A percentile compares a stretch with the other conserved stretches of the same genome.
phyloP scores from a whole-genome alignment of 2,888 invertebrate genomes.

The Athalia cordata region DNA sequence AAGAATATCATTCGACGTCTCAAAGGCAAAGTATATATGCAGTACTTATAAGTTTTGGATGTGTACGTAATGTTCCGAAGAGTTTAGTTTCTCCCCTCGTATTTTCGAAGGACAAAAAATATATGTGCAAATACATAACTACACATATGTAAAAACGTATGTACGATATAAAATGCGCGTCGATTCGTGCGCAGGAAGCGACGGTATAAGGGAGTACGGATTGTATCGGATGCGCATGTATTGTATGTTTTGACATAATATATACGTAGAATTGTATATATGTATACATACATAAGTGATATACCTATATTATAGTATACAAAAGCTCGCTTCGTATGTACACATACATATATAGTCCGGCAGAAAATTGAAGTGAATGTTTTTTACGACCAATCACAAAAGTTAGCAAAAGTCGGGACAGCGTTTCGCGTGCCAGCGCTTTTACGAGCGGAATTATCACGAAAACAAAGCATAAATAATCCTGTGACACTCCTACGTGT shows the following conservation, averaged over 20 bases:
- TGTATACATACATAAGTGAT: too few species aligned
- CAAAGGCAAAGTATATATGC: not conserved
- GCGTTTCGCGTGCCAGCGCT: slow-evolving; percentile 38
- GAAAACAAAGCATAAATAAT: slow-evolving; percentile 46
- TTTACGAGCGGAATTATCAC: slow-evolving; percentile 45
- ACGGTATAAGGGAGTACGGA: not conserved
- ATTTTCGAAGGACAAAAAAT: too few species aligned
- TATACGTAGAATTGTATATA: too few species aligned
- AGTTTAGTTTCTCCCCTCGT: too few species aligned
- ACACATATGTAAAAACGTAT: not conserved
- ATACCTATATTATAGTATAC: too few species aligned
- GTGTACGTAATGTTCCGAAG: too few species aligned
- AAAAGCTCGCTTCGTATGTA: too few species aligned
- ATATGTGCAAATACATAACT: too few species aligned
- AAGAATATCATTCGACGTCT: not conserved
- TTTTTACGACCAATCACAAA: slow-evolving; percentile 44
- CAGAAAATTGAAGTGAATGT: slow-evolving; percentile 39
- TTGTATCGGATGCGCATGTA: not conserved
- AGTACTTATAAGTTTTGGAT: not conserved
- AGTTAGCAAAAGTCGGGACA: slow-evolving; percentile 34
- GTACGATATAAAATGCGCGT: not conserved
- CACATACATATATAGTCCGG: not conserved
- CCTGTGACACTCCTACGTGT: slow-evolving; percentile 33
- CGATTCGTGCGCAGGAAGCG: not conserved
- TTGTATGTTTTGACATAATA: too few species aligned